phyloP scores from a whole-genome alignment of 2,888 invertebrate genomes.

The Galerucella nymphaeae region DNA sequence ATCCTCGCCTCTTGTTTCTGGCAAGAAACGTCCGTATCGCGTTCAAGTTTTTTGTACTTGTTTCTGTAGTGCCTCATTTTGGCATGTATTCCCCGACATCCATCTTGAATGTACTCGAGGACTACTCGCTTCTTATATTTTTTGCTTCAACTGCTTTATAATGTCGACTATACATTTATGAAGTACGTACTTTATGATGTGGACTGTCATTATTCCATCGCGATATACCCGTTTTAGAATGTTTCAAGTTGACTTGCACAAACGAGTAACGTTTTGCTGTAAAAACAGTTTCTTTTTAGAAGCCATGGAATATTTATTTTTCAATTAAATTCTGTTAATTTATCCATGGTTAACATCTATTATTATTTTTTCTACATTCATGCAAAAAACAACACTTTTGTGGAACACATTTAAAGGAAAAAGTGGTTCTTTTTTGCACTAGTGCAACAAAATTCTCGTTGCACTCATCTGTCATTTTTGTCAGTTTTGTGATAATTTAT shows the following conservation, averaged over 20 bases:
- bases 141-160: constrained; percentile 27
- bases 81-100: constrained; percentile 56
- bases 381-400: too few species aligned
- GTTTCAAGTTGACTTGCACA: constrained; percentile 19
- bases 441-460: too few species aligned
- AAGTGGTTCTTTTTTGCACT: too few species aligned
- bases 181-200: constrained; percentile 30
- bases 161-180: constrained; percentile 33
- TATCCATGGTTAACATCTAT: too few species aligned
- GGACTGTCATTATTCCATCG: constrained; percentile 26
- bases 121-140: constrained; percentile 32
- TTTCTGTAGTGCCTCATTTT: constrained; percentile 56
- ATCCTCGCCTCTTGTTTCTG: constrained; percentile 59
- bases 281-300: not conserved
- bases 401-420: too few species aligned
- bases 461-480: too few species aligned
- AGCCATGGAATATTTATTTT: too few species aligned
- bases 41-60: constrained; percentile 58
- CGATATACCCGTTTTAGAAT: constrained; percentile 19
- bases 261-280: constrained; percentile 5
- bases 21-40: constrained; percentile 58
- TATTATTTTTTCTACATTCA: too few species aligned
- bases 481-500: too few species aligned
- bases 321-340: too few species aligned
- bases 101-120: constrained; percentile 56